Conservation (phyloP, 1,140 invertebrate genomes). For the Drosophila bocqueti region DNA sequence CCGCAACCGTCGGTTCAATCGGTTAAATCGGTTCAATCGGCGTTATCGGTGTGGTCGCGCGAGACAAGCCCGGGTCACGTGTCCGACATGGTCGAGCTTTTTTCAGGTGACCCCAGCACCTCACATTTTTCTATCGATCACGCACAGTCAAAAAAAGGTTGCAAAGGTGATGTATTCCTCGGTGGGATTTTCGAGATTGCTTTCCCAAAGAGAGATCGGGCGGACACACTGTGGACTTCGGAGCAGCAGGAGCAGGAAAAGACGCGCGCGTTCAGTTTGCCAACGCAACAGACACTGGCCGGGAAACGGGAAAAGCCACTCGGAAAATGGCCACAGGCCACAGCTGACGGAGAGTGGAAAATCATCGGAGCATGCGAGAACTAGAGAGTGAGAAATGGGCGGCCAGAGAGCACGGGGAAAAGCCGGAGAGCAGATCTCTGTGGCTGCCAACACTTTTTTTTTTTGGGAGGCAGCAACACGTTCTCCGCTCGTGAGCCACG, state of each 20-base stretch:
- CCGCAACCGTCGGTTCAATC: background rate
- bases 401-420: constrained; percentile 5
- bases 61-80: constrained; percentile 41
- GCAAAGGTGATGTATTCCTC: background rate
- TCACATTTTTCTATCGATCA: constrained; percentile 52
- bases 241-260: constrained; percentile 54
- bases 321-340: constrained; percentile 39
- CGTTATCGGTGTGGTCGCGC: constrained; percentile 25
- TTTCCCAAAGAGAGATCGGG: constrained; percentile 24
- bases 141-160: constrained; percentile 26
- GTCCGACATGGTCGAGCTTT: constrained; percentile 36
- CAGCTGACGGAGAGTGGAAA: constrained; percentile 16
- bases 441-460: constrained; percentile 19
- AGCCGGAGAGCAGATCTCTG: constrained; percentile 40
- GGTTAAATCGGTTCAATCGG: constrained; percentile 19
- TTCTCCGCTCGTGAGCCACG: constrained; percentile 49
- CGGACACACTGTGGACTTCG: constrained; percentile 23
- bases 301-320: constrained; percentile 51
- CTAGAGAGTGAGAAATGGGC: background rate
- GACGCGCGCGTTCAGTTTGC: constrained; percentile 76
- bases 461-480: constrained; percentile 28
- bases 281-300: constrained; percentile 80
- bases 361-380: background rate
- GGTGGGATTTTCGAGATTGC: constrained; percentile 8
- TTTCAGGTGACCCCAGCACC: constrained; percentile 17